A percentile compares a stretch with the other conserved stretches of the same genome.
These are phyloP conservation scores for Nipponacmea schrenckii DNA, from an alignment of 2,888 invertebrate genomes.

Conservation along the genomic window DNA sequence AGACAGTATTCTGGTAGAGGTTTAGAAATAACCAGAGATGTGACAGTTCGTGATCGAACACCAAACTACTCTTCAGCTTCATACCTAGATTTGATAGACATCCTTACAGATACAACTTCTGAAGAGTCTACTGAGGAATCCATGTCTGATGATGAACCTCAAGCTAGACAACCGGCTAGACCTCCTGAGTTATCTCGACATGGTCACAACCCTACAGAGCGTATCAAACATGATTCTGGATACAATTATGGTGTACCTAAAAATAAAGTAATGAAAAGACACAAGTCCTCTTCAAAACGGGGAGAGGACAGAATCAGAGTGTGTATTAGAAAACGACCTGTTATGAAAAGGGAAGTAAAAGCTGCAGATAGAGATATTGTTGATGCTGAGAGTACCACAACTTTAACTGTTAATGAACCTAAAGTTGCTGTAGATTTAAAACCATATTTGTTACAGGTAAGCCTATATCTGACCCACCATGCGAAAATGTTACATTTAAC, in stretches of 20 bases:
- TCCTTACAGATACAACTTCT: slow-evolving; percentile 27
- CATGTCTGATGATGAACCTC: slow-evolving; percentile 46
- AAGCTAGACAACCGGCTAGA: slow-evolving; percentile 38
- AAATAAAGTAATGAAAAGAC: slow-evolving; percentile 22
- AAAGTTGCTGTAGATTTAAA: slow-evolving; percentile 64
- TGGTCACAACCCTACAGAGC: slow-evolving; percentile 42
- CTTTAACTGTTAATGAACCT: slow-evolving; percentile 59
- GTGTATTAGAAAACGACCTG: slow-evolving; percentile 64
- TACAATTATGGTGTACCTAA: slow-evolving; percentile 66
- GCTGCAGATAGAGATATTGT: slow-evolving; percentile 58
- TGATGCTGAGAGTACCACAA: slow-evolving; percentile 47
- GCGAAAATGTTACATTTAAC: too few relatives aligned
- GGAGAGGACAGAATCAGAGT: slow-evolving; percentile 58
- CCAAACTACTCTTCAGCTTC: slow-evolving; percentile 37
- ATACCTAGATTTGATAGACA: slow-evolving; percentile 34
- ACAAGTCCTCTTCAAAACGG: slow-evolving; percentile 10
- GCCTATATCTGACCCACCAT: too few relatives aligned
- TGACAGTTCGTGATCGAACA: slow-evolving; percentile 27
- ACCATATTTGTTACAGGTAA: slow-evolving; percentile 63
- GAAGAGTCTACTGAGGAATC: slow-evolving; percentile 35
- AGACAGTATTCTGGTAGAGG: slow-evolving; percentile 2
- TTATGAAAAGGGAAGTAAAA: slow-evolving; percentile 55
- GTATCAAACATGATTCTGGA: slow-evolving; percentile 49
- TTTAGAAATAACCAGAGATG: slow-evolving; percentile 32
- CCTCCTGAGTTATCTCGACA: slow-evolving; percentile 33